Evolutionary conservation across 2,888 invertebrate species (phyloP), one percentile per base, ranked within the genome.

Genomic region (Octonoba sinensis): DNA sequence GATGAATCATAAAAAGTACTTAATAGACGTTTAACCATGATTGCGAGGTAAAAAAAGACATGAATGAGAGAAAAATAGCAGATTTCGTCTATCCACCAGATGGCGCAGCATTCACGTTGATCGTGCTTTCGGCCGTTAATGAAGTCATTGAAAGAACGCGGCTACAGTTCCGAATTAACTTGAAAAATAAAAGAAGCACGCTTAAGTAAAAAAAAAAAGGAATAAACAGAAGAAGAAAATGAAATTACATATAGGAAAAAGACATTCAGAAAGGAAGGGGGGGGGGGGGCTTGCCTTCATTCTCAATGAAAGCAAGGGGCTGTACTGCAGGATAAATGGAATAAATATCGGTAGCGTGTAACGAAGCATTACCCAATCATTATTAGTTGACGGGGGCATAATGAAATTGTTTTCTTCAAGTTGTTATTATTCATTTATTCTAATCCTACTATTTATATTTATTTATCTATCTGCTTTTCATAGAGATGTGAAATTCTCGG

Each of bases 101-200:
- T 79, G 78, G 78, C 66, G 78, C 65, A 56, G 36, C 67, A 22
- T 67, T 64, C 51, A 44, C 67, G 75, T 70, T 70, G 70, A 70
- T 70, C 69, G 56, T 70, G 24, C 54, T 18, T 54, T 67, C 22
- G n/a, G n/a, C 46, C 67, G 44, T 67, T 76, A 76, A 76, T 76
- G 69, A 76, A 76, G 76, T 70, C 60, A 76, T 76, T 76, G 76
- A 76, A 76, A 64, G 46, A 56, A 22, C 51, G 20, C 46, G n/a
- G 64, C 47, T 76, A 62, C 27, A 62, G 62, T 69, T 67, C 69
- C 66, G 57, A 46, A 47, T 66, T 74, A 57, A 74, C 65, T 54
- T 74, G 74, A 65, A 74, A n/a, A 74, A 65, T 3, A 36, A 36
- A 36, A 36, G 36, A 36, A 36, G 27, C 62, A 74, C 20, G 20